Percentiles rank a stretch among this genome's conserved stretches.
Conservation (phyloP, 2,888 invertebrate genomes). For the Idaea straminata region DNA sequence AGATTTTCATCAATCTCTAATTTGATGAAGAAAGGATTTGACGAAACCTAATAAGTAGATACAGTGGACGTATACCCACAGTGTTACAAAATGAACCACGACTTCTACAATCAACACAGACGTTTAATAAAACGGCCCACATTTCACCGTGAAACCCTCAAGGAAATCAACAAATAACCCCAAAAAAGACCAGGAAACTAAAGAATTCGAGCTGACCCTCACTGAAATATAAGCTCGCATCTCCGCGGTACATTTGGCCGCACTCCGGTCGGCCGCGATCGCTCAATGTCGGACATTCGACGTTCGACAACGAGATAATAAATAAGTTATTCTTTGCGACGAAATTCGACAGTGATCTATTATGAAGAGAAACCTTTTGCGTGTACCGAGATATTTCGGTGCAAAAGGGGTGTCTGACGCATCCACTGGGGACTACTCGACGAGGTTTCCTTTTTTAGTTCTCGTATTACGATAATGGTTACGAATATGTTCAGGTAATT, state of each 20-base stretch:
- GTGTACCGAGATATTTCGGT: slow-evolving; percentile 23
- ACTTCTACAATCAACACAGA: not conserved
- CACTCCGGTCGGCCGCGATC: slow-evolving; percentile 18
- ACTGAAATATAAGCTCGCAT: not conserved
- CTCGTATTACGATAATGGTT: not conserved
- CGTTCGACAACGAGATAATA: slow-evolving; percentile 30
- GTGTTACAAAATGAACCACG: not conserved
- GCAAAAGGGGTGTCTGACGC: slow-evolving; percentile 26
- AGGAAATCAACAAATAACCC: not conserved
- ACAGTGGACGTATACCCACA: not conserved
- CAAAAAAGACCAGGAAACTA: not conserved
- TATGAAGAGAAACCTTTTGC: slow-evolving; percentile 30
- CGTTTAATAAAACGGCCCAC: not conserved
- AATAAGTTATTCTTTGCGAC: slow-evolving; percentile 31
- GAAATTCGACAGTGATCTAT: slow-evolving; percentile 42
- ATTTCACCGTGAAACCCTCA: not conserved
- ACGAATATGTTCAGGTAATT: not conserved
- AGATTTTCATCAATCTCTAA: no score
- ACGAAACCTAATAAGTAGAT: no score
- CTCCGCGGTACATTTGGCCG: not conserved
- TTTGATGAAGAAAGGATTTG: no score
- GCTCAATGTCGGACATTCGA: slow-evolving; percentile 29
- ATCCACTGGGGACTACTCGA: slow-evolving; percentile 10
- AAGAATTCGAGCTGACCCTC: not conserved
- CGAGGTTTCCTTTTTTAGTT: slow-evolving; percentile 8